Evolutionary conservation across 2,888 invertebrate species (phyloP), one percentile per base, ranked within the genome.

Genomic region (Chaetogeoica ovagalla): DNA sequence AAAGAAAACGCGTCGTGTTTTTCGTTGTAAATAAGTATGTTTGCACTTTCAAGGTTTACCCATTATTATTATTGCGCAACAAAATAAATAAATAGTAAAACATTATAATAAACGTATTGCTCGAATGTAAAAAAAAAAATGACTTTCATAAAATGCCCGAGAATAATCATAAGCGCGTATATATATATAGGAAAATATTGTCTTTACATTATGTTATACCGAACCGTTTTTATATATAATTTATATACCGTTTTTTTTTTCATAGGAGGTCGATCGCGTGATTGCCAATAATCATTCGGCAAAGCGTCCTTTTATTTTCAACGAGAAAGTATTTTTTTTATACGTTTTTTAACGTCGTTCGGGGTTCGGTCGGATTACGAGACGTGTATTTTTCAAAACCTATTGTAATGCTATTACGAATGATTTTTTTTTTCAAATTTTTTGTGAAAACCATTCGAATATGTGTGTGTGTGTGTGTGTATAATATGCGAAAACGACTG

Each of bases 81-180:
- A 30, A 30, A 30, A 75, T 66, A 75, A 69, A 60, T 60, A 43
- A 62, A 68, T 68, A 48, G 60, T 68, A 76, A 76, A 76, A 76
- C 59, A n/a, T 48, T 48, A 48, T 13, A 43, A 43, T 43, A 43
- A 9, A 23, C 13, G 19, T n/a, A 74, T 48, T 48, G 48, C 52
- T 17, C 65, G 65, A 68, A 68, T 76, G 68, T n/a, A 66, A 76
- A 68, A 68, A 59, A 62, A 37, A 11, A 60, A 71, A 15, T 43
- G 65, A 71, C 79, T 71, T 79, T 70, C 79, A 77, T 77, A 43
- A 71, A 63, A 79, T 79, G 79, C 39, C 79, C 63, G 55, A 57
- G 70, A 70, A 79, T 76, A 43, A 60, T 48, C 48, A 15, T 48
- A 48, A 9, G 48, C 11, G 9, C 11, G 48, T 48, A 48, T 13